Evolutionary conservation across 2,888 invertebrate species (phyloP).

Genomic region (Lasioglossum malachurum): DNA sequence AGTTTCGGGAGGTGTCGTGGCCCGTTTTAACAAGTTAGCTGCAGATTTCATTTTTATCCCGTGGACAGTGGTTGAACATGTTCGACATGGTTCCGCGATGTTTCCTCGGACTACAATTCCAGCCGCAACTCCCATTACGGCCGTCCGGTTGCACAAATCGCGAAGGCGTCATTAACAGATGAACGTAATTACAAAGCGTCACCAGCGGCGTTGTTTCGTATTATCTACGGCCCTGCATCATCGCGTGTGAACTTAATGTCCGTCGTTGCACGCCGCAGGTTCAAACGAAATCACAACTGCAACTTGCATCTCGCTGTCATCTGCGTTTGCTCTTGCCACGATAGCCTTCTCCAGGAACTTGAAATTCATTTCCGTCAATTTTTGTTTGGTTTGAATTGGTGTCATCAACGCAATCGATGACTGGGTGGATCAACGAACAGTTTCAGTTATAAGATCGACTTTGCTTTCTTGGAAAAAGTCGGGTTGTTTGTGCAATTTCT

Average conservation of each 20-base stretch:
- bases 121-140: constrained; percentile 2
- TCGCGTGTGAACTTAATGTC: constrained; percentile 27
- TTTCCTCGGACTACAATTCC: constrained; percentile 22
- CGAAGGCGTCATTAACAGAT: constrained; percentile 47
- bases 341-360: background rate
- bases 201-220: constrained; percentile 15
- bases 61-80: background rate
- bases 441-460: background rate
- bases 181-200: constrained; percentile 53
- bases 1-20: background rate
- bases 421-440: background rate
- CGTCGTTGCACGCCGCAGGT: background rate
- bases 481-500: background rate
- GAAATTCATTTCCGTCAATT: background rate
- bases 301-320: background rate
- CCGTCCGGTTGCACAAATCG: constrained; percentile 28
- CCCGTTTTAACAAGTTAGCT: background rate
- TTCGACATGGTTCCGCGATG: background rate
- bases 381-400: too few relatives aligned
- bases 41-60: background rate
- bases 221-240: constrained; percentile 19
- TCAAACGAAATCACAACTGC: background rate
- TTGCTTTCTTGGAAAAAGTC: background rate
- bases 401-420: too few relatives aligned
- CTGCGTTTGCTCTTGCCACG: background rate